phyloP scores from a whole-genome alignment of 2,113 vertebrate genomes.

The Nerophis lumbriciformis region DNA sequence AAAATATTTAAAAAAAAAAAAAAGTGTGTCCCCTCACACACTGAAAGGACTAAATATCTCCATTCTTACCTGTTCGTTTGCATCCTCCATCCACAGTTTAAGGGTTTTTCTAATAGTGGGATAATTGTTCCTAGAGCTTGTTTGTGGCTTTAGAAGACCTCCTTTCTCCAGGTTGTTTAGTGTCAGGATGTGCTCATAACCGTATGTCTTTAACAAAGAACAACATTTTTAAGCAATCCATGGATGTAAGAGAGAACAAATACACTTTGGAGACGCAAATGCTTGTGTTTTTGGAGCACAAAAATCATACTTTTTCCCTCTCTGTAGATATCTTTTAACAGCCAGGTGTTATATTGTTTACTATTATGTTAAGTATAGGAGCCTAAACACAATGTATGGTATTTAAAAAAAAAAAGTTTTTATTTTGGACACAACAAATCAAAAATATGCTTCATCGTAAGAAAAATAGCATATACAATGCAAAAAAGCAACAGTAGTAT shows the following conservation, averaged over 20 bases:
- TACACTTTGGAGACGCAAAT: not conserved
- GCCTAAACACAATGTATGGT: no score
- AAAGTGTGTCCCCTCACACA: not conserved
- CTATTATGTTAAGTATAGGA: no score
- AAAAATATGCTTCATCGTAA: no score
- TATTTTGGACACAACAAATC: no score
- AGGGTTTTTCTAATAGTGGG: conserved; percentile 94
- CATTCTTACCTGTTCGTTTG: conserved; percentile 85
- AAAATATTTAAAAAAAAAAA: not conserved
- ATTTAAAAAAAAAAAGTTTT: no score
- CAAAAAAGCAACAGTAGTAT: no score
- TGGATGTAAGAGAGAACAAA: not conserved
- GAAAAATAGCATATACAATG: no score
- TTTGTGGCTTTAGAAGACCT: conserved; percentile 84
- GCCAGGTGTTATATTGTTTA: not conserved
- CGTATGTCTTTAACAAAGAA: conserved; percentile 78
- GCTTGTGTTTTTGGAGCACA: no score
- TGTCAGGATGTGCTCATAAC: conserved; percentile 91
- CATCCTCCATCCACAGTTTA: conserved; percentile 97
- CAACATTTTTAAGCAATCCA: not conserved
- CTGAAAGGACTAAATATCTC: not conserved
- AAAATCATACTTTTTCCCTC: not conserved
- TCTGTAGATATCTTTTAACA: not conserved
- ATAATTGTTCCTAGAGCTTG: conserved; percentile 85
- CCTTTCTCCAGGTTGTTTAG: conserved; percentile 91